Evolutionary conservation across 2,113 vertebrate genomes (phyloP).

Genomic region (Heterotis niloticus): DNA sequence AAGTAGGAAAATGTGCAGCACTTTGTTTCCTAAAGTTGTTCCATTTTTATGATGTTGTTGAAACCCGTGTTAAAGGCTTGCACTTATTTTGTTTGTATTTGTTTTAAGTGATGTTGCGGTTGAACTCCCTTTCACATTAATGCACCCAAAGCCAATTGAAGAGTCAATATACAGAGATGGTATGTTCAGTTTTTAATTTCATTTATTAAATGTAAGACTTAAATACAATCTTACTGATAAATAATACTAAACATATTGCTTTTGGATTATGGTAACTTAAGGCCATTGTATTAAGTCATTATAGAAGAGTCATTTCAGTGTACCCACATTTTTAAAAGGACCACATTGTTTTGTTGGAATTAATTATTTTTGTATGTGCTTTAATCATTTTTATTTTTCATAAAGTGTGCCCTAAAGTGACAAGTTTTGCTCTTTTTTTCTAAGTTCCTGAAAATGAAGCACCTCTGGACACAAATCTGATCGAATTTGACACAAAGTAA

Average conservation of each 20-base stretch:
- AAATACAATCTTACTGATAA: no score
- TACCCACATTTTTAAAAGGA: background rate
- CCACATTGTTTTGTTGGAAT: background rate
- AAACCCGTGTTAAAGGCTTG: no score
- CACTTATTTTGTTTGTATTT: conserved; percentile 11
- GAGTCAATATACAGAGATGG: conserved; percentile 76
- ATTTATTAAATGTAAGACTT: no score
- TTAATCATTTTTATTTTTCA: background rate
- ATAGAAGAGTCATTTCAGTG: background rate
- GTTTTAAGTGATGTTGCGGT: conserved; percentile 82
- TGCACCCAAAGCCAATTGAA: conserved; percentile 90
- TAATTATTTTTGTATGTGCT: background rate
- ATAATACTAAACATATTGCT: no score
- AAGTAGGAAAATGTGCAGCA: no score
- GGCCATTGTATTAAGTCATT: background rate
- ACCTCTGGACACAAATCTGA: conserved; percentile 87
- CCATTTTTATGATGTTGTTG: no score
- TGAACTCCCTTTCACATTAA: conserved; percentile 89
- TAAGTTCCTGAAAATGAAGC: conserved; percentile 82
- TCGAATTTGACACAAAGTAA: conserved; percentile 96
- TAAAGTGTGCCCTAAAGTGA: background rate
- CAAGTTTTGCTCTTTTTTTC: conserved; percentile 26
- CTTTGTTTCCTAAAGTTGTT: no score
- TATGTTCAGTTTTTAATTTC: conserved; percentile 44
- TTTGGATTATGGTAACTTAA: background rate